phyloP scores from a whole-genome alignment of 2,113 vertebrate genomes.

The Anoplopoma fimbria region DNA sequence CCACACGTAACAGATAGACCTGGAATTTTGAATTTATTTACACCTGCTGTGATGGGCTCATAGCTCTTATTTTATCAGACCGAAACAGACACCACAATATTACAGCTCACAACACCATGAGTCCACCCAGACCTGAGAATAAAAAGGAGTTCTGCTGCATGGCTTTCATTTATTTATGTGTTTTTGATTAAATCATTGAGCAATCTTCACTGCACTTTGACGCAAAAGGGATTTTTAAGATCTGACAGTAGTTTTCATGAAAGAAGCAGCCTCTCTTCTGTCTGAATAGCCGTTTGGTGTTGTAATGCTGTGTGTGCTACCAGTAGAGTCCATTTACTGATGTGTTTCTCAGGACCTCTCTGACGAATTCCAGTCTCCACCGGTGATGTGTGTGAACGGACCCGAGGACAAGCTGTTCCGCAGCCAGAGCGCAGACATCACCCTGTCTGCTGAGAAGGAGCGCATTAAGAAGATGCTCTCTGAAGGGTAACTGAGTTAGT shows the following conservation, averaged over 20 bases:
- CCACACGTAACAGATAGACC: neutral
- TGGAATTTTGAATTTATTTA: neutral
- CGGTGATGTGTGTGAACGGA: constrained; percentile 89
- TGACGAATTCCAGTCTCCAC: constrained; percentile 86
- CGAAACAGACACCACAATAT: neutral
- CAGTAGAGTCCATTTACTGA: constrained; percentile 66
- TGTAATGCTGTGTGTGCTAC: constrained; percentile 1
- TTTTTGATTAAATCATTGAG: neutral
- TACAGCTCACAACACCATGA: neutral
- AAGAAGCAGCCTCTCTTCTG: neutral
- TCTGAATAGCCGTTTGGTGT: neutral
- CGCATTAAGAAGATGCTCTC: constrained; percentile 98
- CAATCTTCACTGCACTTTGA: neutral
- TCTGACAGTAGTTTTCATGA: neutral
- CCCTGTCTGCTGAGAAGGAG: constrained; percentile 91
- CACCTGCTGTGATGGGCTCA: neutral
- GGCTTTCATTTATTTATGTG: neutral
- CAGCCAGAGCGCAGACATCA: constrained; percentile 94
- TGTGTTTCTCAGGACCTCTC: constrained; percentile 81
- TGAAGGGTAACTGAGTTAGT: constrained; percentile 86
- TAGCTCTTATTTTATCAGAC: neutral
- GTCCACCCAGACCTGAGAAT: neutral
- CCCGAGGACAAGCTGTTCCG: constrained; percentile 95
- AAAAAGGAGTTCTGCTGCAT: neutral
- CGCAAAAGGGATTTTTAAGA: neutral